These are phyloP conservation scores for Brachionus manjavacas DNA, from an alignment of 1,140 invertebrate species.

Conservation along the genomic window DNA sequence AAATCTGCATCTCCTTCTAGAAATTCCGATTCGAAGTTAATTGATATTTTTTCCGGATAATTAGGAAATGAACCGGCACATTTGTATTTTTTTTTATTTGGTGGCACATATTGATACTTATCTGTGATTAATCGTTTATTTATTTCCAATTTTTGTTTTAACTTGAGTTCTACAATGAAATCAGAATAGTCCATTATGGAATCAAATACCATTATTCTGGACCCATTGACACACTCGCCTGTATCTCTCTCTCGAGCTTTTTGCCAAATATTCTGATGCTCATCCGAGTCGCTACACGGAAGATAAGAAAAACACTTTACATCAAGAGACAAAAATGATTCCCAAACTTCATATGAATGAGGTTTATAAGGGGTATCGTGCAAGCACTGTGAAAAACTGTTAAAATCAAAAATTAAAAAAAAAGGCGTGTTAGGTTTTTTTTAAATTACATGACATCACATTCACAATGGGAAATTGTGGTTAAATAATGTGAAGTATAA, in stretches of 20 bases:
- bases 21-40: neutral
- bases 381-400: neutral
- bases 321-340: neutral
- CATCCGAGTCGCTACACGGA: neutral
- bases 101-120: neutral
- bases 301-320: constrained; percentile 12
- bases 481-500: neutral
- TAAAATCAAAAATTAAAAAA: neutral
- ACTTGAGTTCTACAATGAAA: neutral
- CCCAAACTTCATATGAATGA: constrained; percentile 19
- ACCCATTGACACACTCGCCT: neutral
- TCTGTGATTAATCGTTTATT: neutral
- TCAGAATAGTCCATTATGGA: neutral
- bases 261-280: neutral
- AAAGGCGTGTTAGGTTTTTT: neutral
- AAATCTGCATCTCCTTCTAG: neutral
- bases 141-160: neutral
- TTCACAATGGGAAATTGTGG: constrained; percentile 17
- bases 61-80: neutral
- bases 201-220: neutral
- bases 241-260: neutral
- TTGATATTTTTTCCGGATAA: neutral
- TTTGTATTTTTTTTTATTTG: neutral
- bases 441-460: neutral
- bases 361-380: neutral